These are phyloP conservation scores for Motacilla alba DNA, from an alignment of 2,113 vertebrate species.

Conservation along the genomic window DNA sequence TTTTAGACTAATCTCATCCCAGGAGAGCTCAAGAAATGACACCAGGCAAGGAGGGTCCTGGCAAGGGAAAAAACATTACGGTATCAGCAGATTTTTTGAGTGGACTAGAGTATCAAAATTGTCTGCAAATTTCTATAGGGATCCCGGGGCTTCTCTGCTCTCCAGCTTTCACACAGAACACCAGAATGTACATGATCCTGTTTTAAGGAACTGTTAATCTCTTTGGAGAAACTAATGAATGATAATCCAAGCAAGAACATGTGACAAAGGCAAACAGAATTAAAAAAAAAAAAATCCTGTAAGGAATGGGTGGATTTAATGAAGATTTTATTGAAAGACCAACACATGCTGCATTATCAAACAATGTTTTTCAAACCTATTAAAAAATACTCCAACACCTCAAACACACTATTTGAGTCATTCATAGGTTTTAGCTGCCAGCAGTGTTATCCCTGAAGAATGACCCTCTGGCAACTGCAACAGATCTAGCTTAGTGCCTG, in stretches of 20 bases:
- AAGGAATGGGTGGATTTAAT: background rate
- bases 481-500: rapidly evolving
- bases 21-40: constrained; percentile 90
- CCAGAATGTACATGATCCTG: constrained; percentile 10
- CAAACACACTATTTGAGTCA: background rate
- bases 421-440: background rate
- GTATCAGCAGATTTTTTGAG: constrained; percentile 89
- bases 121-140: constrained; percentile 86
- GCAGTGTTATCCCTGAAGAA: background rate
- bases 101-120: constrained; percentile 89
- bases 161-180: constrained; percentile 11
- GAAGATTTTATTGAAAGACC: background rate
- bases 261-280: constrained; percentile 37
- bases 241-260: constrained; percentile 22
- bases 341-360: background rate
- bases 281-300: background rate
- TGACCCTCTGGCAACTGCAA: background rate
- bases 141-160: constrained; percentile 66
- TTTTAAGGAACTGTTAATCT: constrained; percentile 58
- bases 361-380: background rate
- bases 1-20: constrained; percentile 98
- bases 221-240: constrained; percentile 53
- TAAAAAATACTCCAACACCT: background rate
- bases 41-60: constrained; percentile 95
- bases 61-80: constrained; percentile 88